Conservation (phyloP, 2,113 vertebrate species). For the Rhinoderma darwinii region DNA sequence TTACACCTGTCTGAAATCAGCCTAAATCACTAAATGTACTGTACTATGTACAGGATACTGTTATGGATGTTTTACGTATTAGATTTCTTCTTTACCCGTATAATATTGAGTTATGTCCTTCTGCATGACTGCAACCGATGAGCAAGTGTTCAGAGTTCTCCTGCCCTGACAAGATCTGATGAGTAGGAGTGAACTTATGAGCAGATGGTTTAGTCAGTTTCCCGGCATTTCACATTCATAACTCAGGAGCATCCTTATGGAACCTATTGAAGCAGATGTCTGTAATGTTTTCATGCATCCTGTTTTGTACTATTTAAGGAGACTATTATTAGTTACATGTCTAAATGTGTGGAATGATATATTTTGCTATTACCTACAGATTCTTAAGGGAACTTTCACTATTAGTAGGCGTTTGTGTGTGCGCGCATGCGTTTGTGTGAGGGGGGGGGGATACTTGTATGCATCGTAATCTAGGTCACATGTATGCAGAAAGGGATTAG, state of each 20-base stretch:
- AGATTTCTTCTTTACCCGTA: no score
- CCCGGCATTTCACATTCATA: background rate
- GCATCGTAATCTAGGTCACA: background rate
- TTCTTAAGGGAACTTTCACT: background rate
- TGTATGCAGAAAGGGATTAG: background rate
- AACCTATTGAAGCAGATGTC: slow-evolving; percentile 34
- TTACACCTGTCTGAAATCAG: background rate
- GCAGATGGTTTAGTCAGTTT: slow-evolving; percentile 23
- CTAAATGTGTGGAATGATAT: background rate
- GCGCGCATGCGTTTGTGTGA: no score
- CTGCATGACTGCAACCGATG: background rate
- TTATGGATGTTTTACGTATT: no score
- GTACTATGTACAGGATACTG: background rate
- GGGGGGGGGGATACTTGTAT: no score
- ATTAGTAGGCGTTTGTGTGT: background rate
- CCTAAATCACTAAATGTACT: background rate
- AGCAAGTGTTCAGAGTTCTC: background rate
- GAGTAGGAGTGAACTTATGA: slow-evolving; percentile 19
- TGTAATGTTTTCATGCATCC: background rate
- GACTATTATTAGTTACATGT: slow-evolving; percentile 23
- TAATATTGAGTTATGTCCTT: background rate
- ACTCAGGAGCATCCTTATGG: background rate
- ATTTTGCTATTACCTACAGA: background rate
- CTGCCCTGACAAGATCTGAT: background rate
- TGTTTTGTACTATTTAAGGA: background rate